These are phyloP conservation scores for Argyra leucocephala DNA, from an alignment of 2,888 invertebrate genomes.

Conservation along the genomic window DNA sequence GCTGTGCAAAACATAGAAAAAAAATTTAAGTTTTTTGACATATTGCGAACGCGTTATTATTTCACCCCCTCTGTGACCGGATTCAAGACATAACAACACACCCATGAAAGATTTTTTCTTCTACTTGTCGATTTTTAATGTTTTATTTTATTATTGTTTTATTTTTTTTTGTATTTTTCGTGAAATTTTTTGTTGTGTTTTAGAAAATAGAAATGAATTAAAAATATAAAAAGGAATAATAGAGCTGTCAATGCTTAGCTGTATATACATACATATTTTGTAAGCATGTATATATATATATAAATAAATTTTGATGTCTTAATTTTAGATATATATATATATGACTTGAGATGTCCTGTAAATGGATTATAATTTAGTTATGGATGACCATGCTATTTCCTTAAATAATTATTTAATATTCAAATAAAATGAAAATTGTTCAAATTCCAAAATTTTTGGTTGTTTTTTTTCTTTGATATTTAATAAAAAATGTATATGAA, in stretches of 20 bases:
- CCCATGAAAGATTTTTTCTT: not conserved
- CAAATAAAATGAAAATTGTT: too few species aligned
- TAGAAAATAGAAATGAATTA: not conserved
- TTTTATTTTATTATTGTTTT: not conserved
- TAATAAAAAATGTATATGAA: too few species aligned
- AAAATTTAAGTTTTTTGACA: not conserved
- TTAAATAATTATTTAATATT: too few species aligned
- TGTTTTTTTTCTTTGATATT: too few species aligned
- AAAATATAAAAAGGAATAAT: not conserved
- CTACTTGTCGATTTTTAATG: not conserved
- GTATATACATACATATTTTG: not conserved
- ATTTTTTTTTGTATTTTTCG: not conserved
- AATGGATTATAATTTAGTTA: too few species aligned
- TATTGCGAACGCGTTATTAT: slow-evolving; percentile 6
- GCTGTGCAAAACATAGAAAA: not conserved
- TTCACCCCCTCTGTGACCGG: not conserved
- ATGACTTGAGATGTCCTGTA: too few species aligned
- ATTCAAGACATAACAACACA: not conserved
- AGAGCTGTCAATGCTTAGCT: not conserved
- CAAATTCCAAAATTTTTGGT: too few species aligned
- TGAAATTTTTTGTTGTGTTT: not conserved
- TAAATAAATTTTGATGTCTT: too few species aligned
- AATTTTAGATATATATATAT: too few species aligned
- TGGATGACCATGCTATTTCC: too few species aligned
- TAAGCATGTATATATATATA: too few species aligned